Evolutionary conservation across 1,140 invertebrate species (phyloP).

Genomic region (Lordiphosa mommai): DNA sequence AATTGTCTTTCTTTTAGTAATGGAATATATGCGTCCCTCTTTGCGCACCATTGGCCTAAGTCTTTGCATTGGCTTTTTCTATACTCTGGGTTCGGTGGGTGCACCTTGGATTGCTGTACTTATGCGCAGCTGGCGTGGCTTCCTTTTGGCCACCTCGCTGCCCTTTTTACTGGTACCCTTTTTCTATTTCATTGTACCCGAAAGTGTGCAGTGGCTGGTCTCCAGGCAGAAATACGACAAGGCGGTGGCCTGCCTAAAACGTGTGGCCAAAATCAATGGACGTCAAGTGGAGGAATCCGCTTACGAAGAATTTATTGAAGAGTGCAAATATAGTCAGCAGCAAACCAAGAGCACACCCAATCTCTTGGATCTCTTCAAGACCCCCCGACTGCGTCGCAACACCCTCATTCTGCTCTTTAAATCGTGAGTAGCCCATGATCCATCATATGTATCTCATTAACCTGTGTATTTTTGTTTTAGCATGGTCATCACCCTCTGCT

Average conservation of each 20-base stretch:
- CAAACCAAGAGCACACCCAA: constrained; percentile 41
- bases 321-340: constrained; percentile 61
- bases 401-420: constrained; percentile 82
- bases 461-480: constrained; percentile 46
- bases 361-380: constrained; percentile 70
- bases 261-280: constrained; percentile 82
- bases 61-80: constrained; percentile 82
- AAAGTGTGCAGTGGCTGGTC: constrained; percentile 84
- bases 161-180: constrained; percentile 80
- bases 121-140: constrained; percentile 81
- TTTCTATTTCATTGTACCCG: constrained; percentile 82
- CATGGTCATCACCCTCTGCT: constrained; percentile 83
- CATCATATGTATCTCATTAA: not conserved
- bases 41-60: constrained; percentile 82
- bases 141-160: constrained; percentile 80
- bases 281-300: constrained; percentile 78
- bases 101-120: constrained; percentile 82
- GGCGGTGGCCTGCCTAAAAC: constrained; percentile 81
- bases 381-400: constrained; percentile 81
- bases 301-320: constrained; percentile 75
- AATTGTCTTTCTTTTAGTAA: constrained; percentile 73
- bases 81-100: constrained; percentile 81
- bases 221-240: constrained; percentile 81
- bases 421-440: constrained; percentile 80
- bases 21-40: constrained; percentile 82